Base-by-base conservation (phyloP, 2,113 vertebrate genomes). In the Alethe castanea region DNA sequence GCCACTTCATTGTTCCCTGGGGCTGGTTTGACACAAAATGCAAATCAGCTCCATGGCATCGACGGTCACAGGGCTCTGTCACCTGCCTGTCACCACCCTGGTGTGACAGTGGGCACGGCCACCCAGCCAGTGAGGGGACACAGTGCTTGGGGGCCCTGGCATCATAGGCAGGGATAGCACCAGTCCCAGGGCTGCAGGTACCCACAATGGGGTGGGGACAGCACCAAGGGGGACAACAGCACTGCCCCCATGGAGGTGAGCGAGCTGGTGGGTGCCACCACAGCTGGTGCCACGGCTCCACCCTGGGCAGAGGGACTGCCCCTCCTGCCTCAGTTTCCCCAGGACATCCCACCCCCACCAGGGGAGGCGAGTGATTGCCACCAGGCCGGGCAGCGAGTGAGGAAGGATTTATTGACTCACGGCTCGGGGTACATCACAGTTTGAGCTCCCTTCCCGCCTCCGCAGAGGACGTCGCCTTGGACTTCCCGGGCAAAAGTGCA, bases 401-500 rank as follows among this genome's bases (percentile, higher is more conserved):
- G 86, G 95, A 97, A 96, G 96, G 96, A 96, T 97, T 97, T 97
- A 97, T 97, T 97, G 93, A 96, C 80, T 86, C 81, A 94, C 87
- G 84, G 93, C 93, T 97, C 52, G 3, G 93, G 91, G 90, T 95
- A 97, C 96, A 97, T 96, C 96, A 97, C 95, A 96, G 95, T 96
- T 94, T 83, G 95, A 94, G 86, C 69, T 93, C 91, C 96, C 91
- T 95, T 91, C 95, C 86, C 80, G 0, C 94, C 96, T 96, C 92
- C n/a, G 4, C 73, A 94, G 95, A 94, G 92, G 88, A 83, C 59
- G 11, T 95, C 67, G 47, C 72, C 76, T 90, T 95, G 90, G 76
- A 92, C 87, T 96, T 97, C 97, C 97, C 81, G 91, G 97, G 96
- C 97, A 97, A 98, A 94, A 98, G 97, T 98, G 98, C 96, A 20